Conservation (phyloP, 2,113 vertebrate genomes). For the Australoheros scitulus region DNA sequence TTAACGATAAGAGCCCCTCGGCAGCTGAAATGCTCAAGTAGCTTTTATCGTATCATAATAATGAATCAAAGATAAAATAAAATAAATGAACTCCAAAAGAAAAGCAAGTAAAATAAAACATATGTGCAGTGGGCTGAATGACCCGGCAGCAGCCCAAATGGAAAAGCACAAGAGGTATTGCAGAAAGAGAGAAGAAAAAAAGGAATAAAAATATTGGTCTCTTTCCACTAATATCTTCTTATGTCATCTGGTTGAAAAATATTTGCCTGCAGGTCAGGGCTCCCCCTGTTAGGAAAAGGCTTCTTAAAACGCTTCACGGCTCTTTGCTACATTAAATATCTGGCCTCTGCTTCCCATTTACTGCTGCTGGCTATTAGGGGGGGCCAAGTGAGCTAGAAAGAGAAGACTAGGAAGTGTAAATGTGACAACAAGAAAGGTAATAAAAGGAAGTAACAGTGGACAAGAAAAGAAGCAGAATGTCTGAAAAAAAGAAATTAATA, state of each 20-base stretch:
- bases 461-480: constrained; percentile 49
- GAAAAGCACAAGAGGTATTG: constrained; percentile 10
- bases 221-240: constrained; percentile 75
- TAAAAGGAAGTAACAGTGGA: background rate
- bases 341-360: constrained; percentile 73
- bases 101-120: constrained; percentile 79
- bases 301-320: constrained; percentile 77
- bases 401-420: background rate
- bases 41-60: constrained; percentile 88
- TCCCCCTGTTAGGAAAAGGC: constrained; percentile 75
- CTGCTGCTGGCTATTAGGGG: constrained; percentile 73
- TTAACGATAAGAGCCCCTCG: constrained; percentile 84
- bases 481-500: background rate
- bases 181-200: constrained; percentile 25
- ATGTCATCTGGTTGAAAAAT: constrained; percentile 83
- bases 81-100: constrained; percentile 85
- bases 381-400: background rate
- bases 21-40: constrained; percentile 86
- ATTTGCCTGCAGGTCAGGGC: constrained; percentile 82
- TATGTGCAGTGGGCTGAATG: constrained; percentile 61
- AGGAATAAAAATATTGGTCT: constrained; percentile 52
- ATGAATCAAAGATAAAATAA: constrained; percentile 88
- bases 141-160: constrained; percentile 58
- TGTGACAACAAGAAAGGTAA: constrained; percentile 6
- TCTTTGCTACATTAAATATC: constrained; percentile 83